Base-by-base conservation (phyloP, 2,797 vertebrate species). In the Periophthalmus magnuspinnatus region DNA sequence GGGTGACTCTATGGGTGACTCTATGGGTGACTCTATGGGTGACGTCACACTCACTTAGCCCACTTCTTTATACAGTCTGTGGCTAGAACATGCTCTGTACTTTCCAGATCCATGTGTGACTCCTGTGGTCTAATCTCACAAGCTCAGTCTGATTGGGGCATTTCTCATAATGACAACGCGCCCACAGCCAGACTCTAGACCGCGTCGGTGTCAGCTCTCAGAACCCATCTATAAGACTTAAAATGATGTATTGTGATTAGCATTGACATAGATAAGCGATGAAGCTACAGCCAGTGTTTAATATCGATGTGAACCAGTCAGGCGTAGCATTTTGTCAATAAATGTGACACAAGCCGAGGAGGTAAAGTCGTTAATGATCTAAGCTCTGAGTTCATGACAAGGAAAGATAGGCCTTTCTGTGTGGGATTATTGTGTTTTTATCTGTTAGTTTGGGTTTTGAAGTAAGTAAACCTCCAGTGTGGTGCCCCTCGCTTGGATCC, bases 81-180 rank as follows among this genome's bases (percentile, higher is more conserved):
- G 28, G 28, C 28, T 28, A 28, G 28, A 28, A 28, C 82, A 68
- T 59, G 62, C 47, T 8, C 50, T 70, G 34, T 79, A 79, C 73
- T 80, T 76, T 78, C 75, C 76, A 74, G 75, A 72, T 70, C 74
- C 28, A 17, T 48, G 63, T 47, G 70, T 65, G 66, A 68, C 65
- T 82, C 64, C 57, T 60, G 67, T 76, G 63, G 66, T 67, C 73
- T 54, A 76, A 65, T 72, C 84, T 82, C 56, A 63, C 81, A 67
- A 85, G 82, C 79, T 71, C 58, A 33, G 66, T 74, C 78, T 88
- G 90, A 92, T 88, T 73, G 81, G 86, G 81, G 71, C 84, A 91
- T 93, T 91, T 84, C 89, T 93, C 90, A 93, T 86, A 81, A 83
- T 85, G 85, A 77, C 81, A 82, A 75, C 80, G 81, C 3, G 60